A percentile compares a stretch with the other conserved stretches of the same genome.
Conservation (phyloP, 2,797 vertebrate genomes). For the Ptychobarbus kaznakovi region DNA sequence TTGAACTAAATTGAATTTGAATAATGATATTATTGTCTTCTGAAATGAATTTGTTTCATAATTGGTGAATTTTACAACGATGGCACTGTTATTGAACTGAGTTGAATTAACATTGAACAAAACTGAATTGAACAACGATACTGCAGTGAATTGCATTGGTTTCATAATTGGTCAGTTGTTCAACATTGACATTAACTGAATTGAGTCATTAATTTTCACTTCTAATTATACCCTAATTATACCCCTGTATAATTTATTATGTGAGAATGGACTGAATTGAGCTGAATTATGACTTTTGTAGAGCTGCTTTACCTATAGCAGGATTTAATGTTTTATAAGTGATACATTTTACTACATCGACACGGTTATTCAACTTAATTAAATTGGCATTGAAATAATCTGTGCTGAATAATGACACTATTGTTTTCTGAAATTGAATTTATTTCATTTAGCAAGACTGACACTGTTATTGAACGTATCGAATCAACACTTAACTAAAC, state of each 20-base stretch:
- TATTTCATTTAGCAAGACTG: background rate
- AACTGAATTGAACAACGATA: background rate
- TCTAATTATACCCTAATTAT: too few species aligned
- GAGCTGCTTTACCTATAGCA: too few species aligned
- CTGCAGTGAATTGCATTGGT: background rate
- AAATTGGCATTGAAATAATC: background rate
- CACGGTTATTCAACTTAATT: background rate
- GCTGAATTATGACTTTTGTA: background rate
- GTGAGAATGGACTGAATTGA: background rate
- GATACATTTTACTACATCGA: background rate
- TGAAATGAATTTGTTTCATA: background rate
- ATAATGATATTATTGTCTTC: background rate
- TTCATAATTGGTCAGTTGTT: background rate
- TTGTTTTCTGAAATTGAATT: too few species aligned
- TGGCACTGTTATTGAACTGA: background rate
- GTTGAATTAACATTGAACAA: background rate
- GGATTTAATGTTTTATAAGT: background rate
- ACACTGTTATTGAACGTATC: background rate
- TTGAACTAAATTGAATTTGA: background rate
- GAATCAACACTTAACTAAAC: background rate
- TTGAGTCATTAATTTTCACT: too few species aligned
- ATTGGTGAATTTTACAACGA: too few species aligned
- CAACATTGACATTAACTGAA: background rate
- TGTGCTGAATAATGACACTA: background rate
- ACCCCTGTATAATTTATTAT: too few species aligned